Evolutionary conservation across 2,888 invertebrate species (phyloP).

Genomic region (Formica aserva): DNA sequence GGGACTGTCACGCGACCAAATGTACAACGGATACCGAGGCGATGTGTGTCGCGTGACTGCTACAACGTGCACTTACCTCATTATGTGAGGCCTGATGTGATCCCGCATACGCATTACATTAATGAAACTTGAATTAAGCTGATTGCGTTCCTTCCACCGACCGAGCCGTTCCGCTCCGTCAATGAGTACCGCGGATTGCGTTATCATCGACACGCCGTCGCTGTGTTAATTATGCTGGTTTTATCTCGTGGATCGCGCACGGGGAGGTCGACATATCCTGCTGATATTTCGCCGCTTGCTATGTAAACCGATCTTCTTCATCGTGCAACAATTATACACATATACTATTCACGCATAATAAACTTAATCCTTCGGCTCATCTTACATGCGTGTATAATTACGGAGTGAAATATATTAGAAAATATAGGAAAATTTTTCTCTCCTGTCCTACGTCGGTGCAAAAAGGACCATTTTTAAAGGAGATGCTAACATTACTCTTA

Average conservation of each 20-base stretch:
- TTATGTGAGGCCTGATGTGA: conserved; percentile 70
- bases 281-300: conserved; percentile 22
- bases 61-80: conserved; percentile 75
- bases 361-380: conserved; percentile 4
- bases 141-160: conserved; percentile 70
- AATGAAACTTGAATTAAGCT: conserved; percentile 81
- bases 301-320: conserved; percentile 55
- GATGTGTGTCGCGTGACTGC: conserved; percentile 77
- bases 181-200: conserved; percentile 54
- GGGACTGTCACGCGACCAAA: conserved; percentile 78
- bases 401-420: background rate
- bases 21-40: conserved; percentile 62
- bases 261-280: conserved; percentile 49
- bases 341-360: background rate
- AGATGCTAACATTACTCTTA: background rate
- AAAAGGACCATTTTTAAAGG: background rate
- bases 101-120: conserved; percentile 77
- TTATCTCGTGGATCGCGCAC: conserved; percentile 57
- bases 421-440: background rate
- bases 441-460: too few species aligned
- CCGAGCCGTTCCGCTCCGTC: conserved; percentile 18
- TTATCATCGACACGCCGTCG: conserved; percentile 55
- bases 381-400: conserved; percentile 21
- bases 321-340: conserved; percentile 19
- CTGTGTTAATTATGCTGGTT: conserved; percentile 67